Base-by-base conservation (phyloP, 2,888 invertebrate genomes). In the Siphonodentalium dalli region DNA sequence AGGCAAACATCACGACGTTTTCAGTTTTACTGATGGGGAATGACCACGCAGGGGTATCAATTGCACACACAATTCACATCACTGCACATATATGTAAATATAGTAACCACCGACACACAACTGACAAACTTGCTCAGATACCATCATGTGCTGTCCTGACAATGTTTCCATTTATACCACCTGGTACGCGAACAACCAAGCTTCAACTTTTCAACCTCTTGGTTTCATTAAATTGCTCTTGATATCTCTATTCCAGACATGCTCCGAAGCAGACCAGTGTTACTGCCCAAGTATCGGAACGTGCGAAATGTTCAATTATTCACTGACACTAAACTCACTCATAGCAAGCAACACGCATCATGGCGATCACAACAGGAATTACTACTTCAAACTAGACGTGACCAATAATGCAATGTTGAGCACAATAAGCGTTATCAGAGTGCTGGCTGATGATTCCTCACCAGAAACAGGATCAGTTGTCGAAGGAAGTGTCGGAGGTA, bases 351-450 rank as follows among this genome's bases (percentile, higher is more conserved):
- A 57, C 15, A 61, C 47, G 8, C 44, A 64, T 26, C 43, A 27
- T 7, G 69, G 68, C 7, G 49, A 65, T 20, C 72, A 72, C 44
- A 69, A 72, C 46, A 49, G 68, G n/a, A 55, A 58, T 38, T 69
- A 69, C 46, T 63, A 48, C 45, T 58, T 70, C 33, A 60, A 61
- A 6, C 38, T 72, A 7, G 58, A 50, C 26, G 68, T 55, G 8
- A 68, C 62, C 21, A 72, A 72, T 40, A 52, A 61, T n/a, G 72
- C 72, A 3, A 29, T 40, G 5, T 54, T 72, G 18, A 18, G 34
- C 13, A 57, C 55, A 11, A 41, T 54, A 13, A 57, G 63, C 18
- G 59, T 58, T 23, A 11, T 68, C 1, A 61, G 67, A 27, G 62
- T 72, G 11, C 43, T 67, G 9, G 61, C 69, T 20, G 72, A 71